Evolutionary conservation across 2,113 vertebrate genomes (phyloP).

Genomic region (Elachura formosa): DNA sequence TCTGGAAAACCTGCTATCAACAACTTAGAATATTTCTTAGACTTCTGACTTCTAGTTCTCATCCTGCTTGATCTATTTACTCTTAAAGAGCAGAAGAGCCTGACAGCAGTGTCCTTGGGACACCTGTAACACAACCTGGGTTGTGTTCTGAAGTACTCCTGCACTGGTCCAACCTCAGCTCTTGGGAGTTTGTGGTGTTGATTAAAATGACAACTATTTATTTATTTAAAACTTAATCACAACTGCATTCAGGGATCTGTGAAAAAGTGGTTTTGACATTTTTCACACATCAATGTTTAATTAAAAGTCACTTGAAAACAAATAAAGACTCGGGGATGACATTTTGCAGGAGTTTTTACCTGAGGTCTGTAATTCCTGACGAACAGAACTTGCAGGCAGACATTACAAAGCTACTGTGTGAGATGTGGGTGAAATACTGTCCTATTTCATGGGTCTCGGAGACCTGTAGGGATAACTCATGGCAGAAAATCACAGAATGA

Average conservation of each 20-base stretch:
- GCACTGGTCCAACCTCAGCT: background rate
- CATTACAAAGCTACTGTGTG: background rate
- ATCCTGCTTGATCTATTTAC: background rate
- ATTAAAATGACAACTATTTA: background rate
- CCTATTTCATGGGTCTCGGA: background rate
- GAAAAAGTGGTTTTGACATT: constrained; percentile 20
- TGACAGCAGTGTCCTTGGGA: background rate
- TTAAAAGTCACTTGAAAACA: constrained; percentile 49
- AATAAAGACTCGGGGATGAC: constrained; percentile 1
- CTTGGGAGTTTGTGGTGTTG: background rate
- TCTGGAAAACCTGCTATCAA: background rate
- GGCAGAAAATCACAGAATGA: background rate
- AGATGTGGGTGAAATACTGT: background rate
- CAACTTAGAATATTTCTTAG: background rate
- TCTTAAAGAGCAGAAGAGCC: background rate
- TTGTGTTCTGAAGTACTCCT: background rate
- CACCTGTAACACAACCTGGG: background rate
- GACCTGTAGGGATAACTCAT: background rate
- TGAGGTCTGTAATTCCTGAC: background rate
- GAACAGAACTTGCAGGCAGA: background rate
- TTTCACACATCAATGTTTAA: constrained; percentile 22
- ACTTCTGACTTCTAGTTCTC: background rate
- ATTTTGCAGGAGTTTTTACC: constrained; percentile 6
- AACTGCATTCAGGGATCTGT: background rate
- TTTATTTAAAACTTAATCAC: background rate